Evolutionary conservation across 2,797 vertebrate species (phyloP), one percentile per base, ranked within the genome.

Genomic region (Halcyon leucocephala): DNA sequence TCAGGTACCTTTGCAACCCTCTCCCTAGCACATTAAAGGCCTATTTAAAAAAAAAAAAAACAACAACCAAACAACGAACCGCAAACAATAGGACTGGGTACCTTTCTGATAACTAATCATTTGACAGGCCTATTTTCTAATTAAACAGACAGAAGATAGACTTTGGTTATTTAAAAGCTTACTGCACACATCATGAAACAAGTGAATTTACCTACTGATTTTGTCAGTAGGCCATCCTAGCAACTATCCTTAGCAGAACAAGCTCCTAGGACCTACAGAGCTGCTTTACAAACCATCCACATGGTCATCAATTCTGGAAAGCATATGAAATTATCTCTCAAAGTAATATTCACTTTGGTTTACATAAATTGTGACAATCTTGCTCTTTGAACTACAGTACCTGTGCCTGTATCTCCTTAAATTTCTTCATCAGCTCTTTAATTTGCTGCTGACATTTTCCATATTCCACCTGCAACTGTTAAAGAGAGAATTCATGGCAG

Each of bases 381-480:
- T 79, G 60, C 17, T 28, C 24, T 79, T 51, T 52, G 39, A 79
- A 84, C 29, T 62, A 86, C 93, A 89, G 73, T 96, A 99, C 99
- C 99, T 99, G 98, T 42, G 97, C 95, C 93, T 99, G 98, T 97
- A 99, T 96, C 97, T 99, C 98, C 96, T 99, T 98, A 90, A 99
- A 97, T 82, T 98, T 99, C 92, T 94, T 97, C 83, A 97, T 98
- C 81, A 99, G 58, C 73, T 99, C 99, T 96, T 98, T 98, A 87
- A 99, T 99, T 95, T 99, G 99, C 71, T 96, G 98, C 82, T 99
- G 99, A 95, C 99, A 99, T 89, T 98, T 99, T 80, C 98, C 98
- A 93, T 99, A 99, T 97, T 99, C 98, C 95, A 96, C 95, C 89
- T 98, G 98, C 90, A 99, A 97, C 99, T 99, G 97, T 82, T 96